phyloP scores from a whole-genome alignment of 2,797 vertebrate genomes.

The Karalla daura region DNA sequence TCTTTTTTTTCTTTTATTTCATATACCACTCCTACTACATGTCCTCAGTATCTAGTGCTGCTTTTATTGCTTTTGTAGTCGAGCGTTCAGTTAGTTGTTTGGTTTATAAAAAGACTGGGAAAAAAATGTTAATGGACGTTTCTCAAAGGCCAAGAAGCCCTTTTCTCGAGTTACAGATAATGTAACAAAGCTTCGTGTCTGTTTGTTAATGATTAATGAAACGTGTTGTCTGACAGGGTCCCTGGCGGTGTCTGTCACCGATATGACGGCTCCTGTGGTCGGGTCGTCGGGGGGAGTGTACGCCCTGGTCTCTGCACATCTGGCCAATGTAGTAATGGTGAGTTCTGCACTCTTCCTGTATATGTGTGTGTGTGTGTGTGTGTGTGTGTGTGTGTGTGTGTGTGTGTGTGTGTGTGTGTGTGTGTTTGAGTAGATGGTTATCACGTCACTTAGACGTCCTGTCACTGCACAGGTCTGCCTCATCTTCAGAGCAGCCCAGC shows the following conservation, averaged over 20 bases:
- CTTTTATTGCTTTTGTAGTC: too few species aligned
- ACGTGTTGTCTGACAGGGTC: too few species aligned
- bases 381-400: conserved; percentile 6
- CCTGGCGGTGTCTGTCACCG: conserved; percentile 93
- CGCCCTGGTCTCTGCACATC: conserved; percentile 96
- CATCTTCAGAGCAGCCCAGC: conserved; percentile 50
- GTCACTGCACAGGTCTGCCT: conserved; percentile 29
- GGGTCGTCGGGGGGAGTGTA: conserved; percentile 98
- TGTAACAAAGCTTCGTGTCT: not conserved
- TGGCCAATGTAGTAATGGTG: conserved; percentile 99
- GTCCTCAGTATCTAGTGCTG: too few species aligned
- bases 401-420: conserved; percentile 5
- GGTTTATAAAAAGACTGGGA: too few species aligned
- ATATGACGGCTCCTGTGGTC: conserved; percentile 96
- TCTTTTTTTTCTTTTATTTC: too few species aligned
- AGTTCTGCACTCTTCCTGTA: too few species aligned
- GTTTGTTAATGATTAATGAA: too few species aligned
- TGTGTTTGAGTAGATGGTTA: conserved; percentile 19
- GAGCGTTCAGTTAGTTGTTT: too few species aligned
- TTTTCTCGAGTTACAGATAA: not conserved
- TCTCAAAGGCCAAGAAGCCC: too few species aligned
- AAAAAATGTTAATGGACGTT: too few species aligned
- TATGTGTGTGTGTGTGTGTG: not conserved
- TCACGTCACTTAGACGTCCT: conserved; percentile 47
- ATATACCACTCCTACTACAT: too few species aligned